A percentile compares a stretch with the other conserved stretches of the same genome.
phyloP scores from a whole-genome alignment of 92 coral and sea anemone species.

The Parazoanthus swiftii region DNA sequence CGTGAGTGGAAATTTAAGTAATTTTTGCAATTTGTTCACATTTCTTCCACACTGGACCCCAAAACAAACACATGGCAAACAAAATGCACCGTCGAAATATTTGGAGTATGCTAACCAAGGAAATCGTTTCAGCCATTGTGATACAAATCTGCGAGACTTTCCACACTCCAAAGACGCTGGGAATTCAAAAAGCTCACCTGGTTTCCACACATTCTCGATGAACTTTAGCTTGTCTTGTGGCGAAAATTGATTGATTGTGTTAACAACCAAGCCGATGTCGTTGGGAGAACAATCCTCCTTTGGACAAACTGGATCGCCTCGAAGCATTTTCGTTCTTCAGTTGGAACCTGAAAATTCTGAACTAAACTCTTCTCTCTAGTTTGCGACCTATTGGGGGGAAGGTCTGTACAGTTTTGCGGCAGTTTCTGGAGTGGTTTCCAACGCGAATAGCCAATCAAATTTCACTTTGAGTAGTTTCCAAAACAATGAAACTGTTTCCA shows the following conservation, averaged over 20 bases:
- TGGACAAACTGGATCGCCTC: conserved; percentile 5
- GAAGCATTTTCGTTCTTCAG: not conserved
- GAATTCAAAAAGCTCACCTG: conserved; percentile 51
- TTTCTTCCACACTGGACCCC: conserved; percentile 53
- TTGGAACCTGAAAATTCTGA: not conserved
- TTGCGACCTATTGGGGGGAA: conserved; percentile 2
- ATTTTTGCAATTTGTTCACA: conserved; percentile 42
- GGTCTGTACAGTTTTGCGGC: conserved; percentile 3
- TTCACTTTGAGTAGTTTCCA: conserved; percentile 5
- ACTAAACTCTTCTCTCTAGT: not conserved
- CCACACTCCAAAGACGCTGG: conserved; percentile 41
- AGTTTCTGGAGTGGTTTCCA: conserved; percentile 8
- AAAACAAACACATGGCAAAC: conserved; percentile 54
- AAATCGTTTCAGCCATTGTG: conserved; percentile 49
- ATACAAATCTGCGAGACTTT: conserved; percentile 45
- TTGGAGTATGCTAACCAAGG: conserved; percentile 51
- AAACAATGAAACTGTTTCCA: conserved; percentile 4
- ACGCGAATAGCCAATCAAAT: conserved; percentile 6
- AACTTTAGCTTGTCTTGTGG: conserved; percentile 47
- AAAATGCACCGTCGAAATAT: conserved; percentile 48
- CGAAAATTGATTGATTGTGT: not conserved
- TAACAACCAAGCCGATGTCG: conserved; percentile 6
- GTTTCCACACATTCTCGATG: conserved; percentile 57
- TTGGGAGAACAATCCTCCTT: conserved; percentile 10
- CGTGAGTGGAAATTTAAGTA: conserved; percentile 38